phyloP scores from a whole-genome alignment of 2,797 vertebrate species.

The Steatocranus sp. region DNA sequence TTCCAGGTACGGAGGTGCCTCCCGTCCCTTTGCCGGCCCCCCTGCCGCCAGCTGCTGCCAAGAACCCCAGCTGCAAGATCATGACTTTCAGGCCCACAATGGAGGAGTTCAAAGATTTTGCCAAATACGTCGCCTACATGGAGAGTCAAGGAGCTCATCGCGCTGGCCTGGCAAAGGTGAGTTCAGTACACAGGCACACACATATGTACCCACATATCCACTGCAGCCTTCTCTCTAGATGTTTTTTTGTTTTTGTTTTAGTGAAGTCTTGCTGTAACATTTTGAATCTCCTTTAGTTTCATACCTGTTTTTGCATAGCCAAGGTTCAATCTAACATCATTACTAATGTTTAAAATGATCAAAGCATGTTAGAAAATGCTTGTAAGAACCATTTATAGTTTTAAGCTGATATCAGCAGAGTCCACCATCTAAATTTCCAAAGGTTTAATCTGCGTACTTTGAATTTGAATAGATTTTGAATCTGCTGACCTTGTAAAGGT shows the following conservation, averaged over 20 bases:
- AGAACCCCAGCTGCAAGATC: conserved; percentile 93
- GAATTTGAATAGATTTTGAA: neutral
- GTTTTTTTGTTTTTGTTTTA: neutral
- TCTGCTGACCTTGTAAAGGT: neutral
- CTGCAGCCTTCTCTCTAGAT: neutral
- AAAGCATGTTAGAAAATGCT: neutral
- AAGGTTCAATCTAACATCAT: neutral
- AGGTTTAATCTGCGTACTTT: neutral
- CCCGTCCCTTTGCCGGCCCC: conserved; percentile 16
- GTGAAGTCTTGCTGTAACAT: neutral
- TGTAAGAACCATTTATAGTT: neutral
- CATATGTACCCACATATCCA: neutral
- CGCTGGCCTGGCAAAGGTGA: conserved; percentile 80
- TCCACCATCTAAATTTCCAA: neutral
- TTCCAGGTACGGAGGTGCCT: conserved; percentile 6
- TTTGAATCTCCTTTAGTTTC: neutral
- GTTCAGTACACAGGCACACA: neutral
- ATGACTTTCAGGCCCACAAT: conserved; percentile 94
- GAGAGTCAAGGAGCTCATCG: conserved; percentile 94
- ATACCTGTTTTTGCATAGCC: neutral
- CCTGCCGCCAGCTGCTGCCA: conserved; percentile 55
- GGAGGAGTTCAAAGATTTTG: conserved; percentile 94
- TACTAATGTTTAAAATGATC: neutral
- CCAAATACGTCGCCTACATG: conserved; percentile 88
- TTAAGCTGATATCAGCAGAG: neutral